Conservation (phyloP, 2,888 invertebrate genomes). For the Brenthis ino region DNA sequence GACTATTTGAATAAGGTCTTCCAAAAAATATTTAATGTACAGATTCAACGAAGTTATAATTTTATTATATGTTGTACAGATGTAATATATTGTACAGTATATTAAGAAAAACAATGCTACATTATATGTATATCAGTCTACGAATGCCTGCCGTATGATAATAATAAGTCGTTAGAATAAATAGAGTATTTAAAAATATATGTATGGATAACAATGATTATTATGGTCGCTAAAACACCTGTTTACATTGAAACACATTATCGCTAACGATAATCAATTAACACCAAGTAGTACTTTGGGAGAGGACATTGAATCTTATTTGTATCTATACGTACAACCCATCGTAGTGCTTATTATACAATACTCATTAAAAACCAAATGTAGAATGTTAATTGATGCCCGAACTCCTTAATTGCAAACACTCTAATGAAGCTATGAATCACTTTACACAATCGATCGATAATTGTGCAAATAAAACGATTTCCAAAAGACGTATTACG, state of each 20-base stretch:
- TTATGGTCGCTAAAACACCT: not conserved
- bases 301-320: slow-evolving; percentile 9
- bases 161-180: too few relatives aligned
- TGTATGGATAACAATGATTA: too few relatives aligned
- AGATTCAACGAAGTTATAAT: too few relatives aligned
- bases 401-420: slow-evolving; percentile 14
- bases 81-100: too few relatives aligned
- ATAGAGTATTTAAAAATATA: too few relatives aligned
- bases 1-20: too few relatives aligned
- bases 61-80: too few relatives aligned
- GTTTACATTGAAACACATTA: slow-evolving; percentile 22
- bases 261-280: slow-evolving; percentile 19
- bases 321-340: slow-evolving; percentile 2
- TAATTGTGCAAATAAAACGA: slow-evolving; percentile 52
- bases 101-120: too few relatives aligned
- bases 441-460: slow-evolving; percentile 55
- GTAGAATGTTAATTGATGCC: slow-evolving; percentile 7
- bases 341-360: not conserved
- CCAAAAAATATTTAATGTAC: too few relatives aligned
- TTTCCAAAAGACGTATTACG: slow-evolving; percentile 46
- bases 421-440: slow-evolving; percentile 45
- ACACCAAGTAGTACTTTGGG: not conserved
- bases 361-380: not conserved
- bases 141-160: too few relatives aligned
- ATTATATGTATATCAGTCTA: too few relatives aligned